These are phyloP conservation scores for Genyomyrus donnyi DNA, from an alignment of 2,113 vertebrate species.

Conservation along the genomic window DNA sequence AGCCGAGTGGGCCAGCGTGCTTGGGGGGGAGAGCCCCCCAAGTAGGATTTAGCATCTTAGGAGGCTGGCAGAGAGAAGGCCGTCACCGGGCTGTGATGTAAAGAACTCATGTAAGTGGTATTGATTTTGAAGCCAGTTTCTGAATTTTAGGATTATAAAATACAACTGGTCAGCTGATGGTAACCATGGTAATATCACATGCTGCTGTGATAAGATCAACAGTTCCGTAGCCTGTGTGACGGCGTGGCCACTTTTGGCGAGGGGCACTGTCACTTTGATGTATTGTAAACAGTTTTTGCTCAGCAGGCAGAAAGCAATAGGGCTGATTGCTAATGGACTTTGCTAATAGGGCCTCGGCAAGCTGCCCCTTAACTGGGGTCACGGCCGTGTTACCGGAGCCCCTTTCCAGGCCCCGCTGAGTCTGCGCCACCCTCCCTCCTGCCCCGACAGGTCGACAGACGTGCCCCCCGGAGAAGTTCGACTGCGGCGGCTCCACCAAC, in stretches of 20 bases:
- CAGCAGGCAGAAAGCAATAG: neutral
- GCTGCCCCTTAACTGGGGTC: neutral
- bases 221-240: neutral
- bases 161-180: neutral
- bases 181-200: neutral
- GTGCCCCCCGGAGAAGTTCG: conserved; percentile 87
- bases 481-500: conserved; percentile 83
- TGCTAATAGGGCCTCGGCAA: neutral
- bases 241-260: neutral
- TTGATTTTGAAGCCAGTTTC: neutral
- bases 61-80: neutral
- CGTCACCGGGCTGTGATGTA: neutral
- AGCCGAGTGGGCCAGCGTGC: neutral
- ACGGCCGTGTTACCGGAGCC: neutral
- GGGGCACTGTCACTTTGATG: neutral
- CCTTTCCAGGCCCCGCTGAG: neutral
- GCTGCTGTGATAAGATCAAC: neutral
- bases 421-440: neutral
- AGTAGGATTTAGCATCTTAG: neutral
- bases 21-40: neutral
- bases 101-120: neutral
- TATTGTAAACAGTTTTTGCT: neutral
- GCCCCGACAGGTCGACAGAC: conserved; percentile 74
- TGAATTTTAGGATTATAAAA: neutral
- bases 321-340: neutral